A percentile compares a stretch with the other conserved stretches of the same genome.
These are phyloP conservation scores for Mycetomoellerius zeteki DNA, from an alignment of 1,140 invertebrate genomes.

Conservation along the genomic window DNA sequence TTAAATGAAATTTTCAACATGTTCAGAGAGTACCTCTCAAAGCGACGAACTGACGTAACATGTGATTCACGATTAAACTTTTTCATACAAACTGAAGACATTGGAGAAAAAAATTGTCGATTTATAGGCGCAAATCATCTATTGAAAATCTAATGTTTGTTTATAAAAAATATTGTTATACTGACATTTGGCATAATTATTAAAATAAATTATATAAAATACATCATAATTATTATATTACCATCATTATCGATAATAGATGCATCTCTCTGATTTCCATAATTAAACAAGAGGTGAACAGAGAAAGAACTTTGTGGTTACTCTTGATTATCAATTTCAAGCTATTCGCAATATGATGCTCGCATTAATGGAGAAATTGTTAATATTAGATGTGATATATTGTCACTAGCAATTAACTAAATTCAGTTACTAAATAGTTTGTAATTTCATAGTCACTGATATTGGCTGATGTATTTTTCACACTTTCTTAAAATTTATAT, in stretches of 20 bases:
- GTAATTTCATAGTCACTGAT: conserved; percentile 15
- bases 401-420: conserved; percentile 28
- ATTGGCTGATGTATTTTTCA: not conserved
- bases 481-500: conserved; percentile 8
- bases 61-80: conserved; percentile 1
- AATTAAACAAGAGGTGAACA: not conserved
- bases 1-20: not conserved
- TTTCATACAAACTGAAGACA: not conserved
- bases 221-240: not conserved
- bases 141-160: not conserved
- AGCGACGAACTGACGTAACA: not conserved
- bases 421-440: conserved; percentile 1
- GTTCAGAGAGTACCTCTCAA: not conserved
- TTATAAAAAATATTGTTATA: not conserved
- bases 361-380: conserved; percentile 7
- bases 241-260: not conserved
- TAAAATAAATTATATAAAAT: no score
- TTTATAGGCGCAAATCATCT: not conserved
- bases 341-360: not conserved
- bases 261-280: conserved; percentile 6
- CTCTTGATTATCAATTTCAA: conserved; percentile 22
- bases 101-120: not conserved
- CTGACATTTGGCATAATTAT: not conserved
- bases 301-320: conserved; percentile 14
- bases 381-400: conserved; percentile 18